Conservation (phyloP, 1,140 invertebrate genomes). For the Phthorimaea operculella region DNA sequence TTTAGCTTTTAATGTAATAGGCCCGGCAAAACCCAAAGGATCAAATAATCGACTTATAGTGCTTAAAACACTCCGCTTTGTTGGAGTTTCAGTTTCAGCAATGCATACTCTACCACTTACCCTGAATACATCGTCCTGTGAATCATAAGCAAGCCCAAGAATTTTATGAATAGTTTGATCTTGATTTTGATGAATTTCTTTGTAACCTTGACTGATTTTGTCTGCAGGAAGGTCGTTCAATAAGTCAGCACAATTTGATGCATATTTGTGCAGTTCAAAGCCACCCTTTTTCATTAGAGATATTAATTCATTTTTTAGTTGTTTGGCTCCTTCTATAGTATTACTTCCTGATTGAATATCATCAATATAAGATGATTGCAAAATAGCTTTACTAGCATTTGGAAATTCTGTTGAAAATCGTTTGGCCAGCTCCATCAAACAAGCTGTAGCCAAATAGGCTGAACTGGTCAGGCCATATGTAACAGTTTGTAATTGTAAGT, state of each 20-base stretch:
- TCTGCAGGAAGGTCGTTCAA: constrained; percentile 8
- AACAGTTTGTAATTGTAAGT: constrained; percentile 12
- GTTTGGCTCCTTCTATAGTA: background rate
- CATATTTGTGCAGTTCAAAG: constrained; percentile 12
- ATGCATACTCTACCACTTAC: constrained; percentile 3
- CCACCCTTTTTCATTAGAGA: background rate
- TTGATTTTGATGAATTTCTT: constrained; percentile 1
- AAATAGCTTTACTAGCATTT: background rate
- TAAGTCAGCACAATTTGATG: constrained; percentile 5
- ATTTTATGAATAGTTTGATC: background rate
- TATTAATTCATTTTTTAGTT: background rate
- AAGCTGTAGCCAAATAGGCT: constrained; percentile 16
- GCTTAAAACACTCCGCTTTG: constrained; percentile 21
- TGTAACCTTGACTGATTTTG: background rate
- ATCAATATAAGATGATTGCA: constrained; percentile 8
- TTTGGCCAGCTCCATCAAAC: constrained; percentile 11
- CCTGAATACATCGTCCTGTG: constrained; percentile 4
- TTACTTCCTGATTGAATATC: background rate
- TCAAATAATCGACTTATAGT: constrained; percentile 23
- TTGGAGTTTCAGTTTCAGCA: background rate
- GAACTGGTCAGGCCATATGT: constrained; percentile 25
- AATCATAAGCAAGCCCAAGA: constrained; percentile 7
- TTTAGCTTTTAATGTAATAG: constrained; percentile 19
- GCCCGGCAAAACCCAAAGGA: constrained; percentile 20
- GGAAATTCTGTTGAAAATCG: constrained; percentile 1